Evolutionary conservation across 2,113 vertebrate genomes (phyloP), one percentile per base, ranked within the genome.

Genomic region (Crotalus helleri): DNA sequence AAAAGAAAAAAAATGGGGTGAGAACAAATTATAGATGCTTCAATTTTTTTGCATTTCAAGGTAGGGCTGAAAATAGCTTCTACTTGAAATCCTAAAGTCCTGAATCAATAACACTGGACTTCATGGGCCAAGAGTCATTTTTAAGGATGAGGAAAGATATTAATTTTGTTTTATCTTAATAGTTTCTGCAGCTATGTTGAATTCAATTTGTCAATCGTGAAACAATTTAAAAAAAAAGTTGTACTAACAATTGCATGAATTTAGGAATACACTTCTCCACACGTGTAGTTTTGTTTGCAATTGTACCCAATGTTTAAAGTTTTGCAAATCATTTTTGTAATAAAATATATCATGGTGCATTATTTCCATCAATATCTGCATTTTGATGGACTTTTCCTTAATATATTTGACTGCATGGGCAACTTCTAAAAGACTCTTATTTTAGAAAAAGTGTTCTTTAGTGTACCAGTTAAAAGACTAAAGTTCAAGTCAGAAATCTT

Each of bases 1-100:
- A 55, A 94, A 94, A 95, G 90, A 92, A 92, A 92, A 95, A 8
- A 87, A 93, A 1, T 95, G 24, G 92, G 69, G 58, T 53, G 64
- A 61, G 46, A n/a, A 92, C 11, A 88, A 61, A 87, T n/a, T 81
- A 44, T 81, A 92, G 21, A 9, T 64, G 44, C 4, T 81, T 44
- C 17, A 81, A 81, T 21, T 81, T 81, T 81, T 44, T 81, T 21
- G 74, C 17, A 44, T 81, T 81, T 81, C 6, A 17, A 81, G 17
- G 33, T 33, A 39, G 69, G 69, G 74, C 17, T 81, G 33, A 44
- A 81, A 81, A 81, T 81, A 44, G 33, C 6, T 81, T 81, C 17
- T 81, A 17, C 74, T 21, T 81, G 17, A 81, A 39, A 11, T 64
- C 26, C 61, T n/a, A 11, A 64, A 64, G 33, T 39, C 17, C 74